Evolutionary conservation across 2,888 invertebrate genomes (phyloP).

Genomic region (Pedicia rivosa): DNA sequence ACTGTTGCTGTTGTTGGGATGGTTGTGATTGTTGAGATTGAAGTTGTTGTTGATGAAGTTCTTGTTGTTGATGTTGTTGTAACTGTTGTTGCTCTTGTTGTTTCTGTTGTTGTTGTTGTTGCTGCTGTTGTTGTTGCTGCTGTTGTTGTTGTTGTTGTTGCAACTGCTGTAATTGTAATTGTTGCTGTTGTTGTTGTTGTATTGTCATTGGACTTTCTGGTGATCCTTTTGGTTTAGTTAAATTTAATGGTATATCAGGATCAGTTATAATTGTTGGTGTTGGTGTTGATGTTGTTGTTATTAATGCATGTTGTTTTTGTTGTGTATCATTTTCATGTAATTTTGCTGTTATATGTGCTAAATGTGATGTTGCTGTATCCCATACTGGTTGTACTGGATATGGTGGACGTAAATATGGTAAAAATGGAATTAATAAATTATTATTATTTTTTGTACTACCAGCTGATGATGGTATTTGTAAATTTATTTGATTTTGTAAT

Average conservation of each 20-base stretch:
- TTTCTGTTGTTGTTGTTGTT: conserved; percentile 10
- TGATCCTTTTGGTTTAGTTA: conserved; percentile 68
- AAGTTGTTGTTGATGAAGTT: conserved; percentile 8
- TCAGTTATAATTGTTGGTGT: conserved; percentile 32
- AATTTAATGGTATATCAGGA: conserved; percentile 73
- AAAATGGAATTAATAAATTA: conserved; percentile 17
- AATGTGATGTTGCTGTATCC: conserved; percentile 47
- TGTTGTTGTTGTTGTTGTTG: conserved; percentile 34
- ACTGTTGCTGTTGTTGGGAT: neutral
- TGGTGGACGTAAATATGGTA: conserved; percentile 25
- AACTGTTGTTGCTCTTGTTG: conserved; percentile 13
- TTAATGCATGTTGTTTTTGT: conserved; percentile 12
- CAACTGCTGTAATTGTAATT: conserved; percentile 20
- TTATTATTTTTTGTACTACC: conserved; percentile 9
- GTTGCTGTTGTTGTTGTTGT: conserved; percentile 33
- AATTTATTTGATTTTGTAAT: conserved; percentile 23
- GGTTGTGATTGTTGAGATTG: conserved; percentile 9
- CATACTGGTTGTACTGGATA: conserved; percentile 34
- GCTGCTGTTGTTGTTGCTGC: conserved; percentile 22
- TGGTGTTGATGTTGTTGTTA: conserved; percentile 14
- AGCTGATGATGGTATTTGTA: conserved; percentile 16
- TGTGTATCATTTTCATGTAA: conserved; percentile 2
- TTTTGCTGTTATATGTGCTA: conserved; percentile 41
- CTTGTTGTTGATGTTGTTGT: conserved; percentile 14
- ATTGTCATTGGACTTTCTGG: conserved; percentile 25